Conservation (phyloP, 1,140 invertebrate species). For the Halictus rubicundus region DNA sequence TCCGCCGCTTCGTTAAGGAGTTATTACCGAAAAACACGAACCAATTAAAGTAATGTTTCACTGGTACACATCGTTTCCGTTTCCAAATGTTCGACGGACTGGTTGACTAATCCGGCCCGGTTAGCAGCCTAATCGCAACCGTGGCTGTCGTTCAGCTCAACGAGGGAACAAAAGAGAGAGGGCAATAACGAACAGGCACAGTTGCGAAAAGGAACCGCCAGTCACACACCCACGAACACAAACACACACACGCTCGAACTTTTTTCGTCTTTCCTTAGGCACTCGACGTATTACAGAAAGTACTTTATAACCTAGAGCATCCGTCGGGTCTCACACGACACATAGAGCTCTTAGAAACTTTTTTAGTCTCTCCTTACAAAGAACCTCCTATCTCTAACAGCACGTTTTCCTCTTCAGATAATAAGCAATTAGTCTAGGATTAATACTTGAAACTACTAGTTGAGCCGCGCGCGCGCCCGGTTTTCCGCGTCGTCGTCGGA, state of each 20-base stretch:
- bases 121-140: too few species aligned
- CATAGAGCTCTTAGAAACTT: conserved; percentile 59
- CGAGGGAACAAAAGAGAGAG: not conserved
- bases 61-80: too few species aligned
- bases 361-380: conserved; percentile 57
- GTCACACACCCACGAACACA: too few species aligned
- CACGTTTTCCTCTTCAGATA: conserved; percentile 62
- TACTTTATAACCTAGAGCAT: conserved; percentile 57
- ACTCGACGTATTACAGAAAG: conserved; percentile 52
- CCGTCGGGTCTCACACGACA: conserved; percentile 41
- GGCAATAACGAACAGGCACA: not conserved
- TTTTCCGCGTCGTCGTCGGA: not conserved
- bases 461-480: not conserved
- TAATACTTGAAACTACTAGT: conserved; percentile 44
- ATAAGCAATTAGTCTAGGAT: conserved; percentile 62
- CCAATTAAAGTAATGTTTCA: too few species aligned
- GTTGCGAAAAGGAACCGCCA: conserved; percentile 16
- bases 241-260: conserved; percentile 49
- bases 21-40: too few species aligned
- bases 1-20: too few species aligned
- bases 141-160: too few species aligned
- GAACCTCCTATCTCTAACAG: conserved; percentile 51
- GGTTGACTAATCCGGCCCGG: too few species aligned
- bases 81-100: too few species aligned
- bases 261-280: conserved; percentile 62